phyloP scores from a whole-genome alignment of 2,888 invertebrate genomes.

The Agonopterix heracliana region DNA sequence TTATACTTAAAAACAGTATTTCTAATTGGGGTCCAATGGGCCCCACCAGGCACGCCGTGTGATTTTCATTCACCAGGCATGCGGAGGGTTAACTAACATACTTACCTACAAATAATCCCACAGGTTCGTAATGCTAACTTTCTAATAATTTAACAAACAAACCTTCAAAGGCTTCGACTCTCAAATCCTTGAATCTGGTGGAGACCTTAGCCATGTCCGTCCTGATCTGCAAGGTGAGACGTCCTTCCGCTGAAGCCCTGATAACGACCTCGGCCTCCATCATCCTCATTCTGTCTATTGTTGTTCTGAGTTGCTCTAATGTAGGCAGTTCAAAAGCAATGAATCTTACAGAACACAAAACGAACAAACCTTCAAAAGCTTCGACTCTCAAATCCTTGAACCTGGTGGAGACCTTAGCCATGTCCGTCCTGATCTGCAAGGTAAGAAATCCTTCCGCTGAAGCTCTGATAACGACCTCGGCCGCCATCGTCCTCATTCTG shows the following conservation, averaged over 20 bases:
- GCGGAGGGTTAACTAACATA: no score
- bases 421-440: constrained; percentile 86
- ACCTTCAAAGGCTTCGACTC: constrained; percentile 76
- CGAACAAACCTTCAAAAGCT: constrained; percentile 67
- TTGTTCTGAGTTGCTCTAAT: constrained; percentile 83
- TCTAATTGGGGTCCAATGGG: no score
- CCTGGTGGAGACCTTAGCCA: constrained; percentile 87
- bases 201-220: constrained; percentile 88
- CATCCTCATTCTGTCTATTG: constrained; percentile 90
- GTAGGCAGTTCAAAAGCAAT: constrained; percentile 87
- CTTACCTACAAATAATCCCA: no score
- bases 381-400: constrained; percentile 84
- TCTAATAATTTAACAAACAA: no score
- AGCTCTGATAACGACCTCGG: constrained; percentile 82
- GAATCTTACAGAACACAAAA: no score
- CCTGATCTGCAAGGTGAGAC: constrained; percentile 83
- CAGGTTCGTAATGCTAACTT: no score
- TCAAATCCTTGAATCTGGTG: constrained; percentile 86
- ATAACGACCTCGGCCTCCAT: constrained; percentile 84
- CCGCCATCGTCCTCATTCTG: constrained; percentile 86
- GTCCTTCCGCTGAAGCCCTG: constrained; percentile 83
- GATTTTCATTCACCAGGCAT: no score
- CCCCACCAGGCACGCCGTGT: no score
- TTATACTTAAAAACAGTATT: no score
- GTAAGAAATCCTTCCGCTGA: constrained; percentile 82